Conservation (phyloP, 2,797 vertebrate species). For the Helostoma temminkii region DNA sequence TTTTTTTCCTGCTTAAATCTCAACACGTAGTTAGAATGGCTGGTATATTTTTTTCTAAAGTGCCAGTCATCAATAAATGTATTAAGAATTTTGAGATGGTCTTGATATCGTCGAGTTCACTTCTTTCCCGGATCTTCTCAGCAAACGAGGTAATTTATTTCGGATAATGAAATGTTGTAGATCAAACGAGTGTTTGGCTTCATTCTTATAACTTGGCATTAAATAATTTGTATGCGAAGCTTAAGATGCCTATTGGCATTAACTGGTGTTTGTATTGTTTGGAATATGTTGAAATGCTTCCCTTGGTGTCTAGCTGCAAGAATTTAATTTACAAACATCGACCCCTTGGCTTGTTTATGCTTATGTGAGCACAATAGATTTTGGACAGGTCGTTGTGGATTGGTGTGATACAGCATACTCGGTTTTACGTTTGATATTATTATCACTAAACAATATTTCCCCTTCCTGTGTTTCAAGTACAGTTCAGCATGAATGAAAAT, state of each 20-base stretch:
- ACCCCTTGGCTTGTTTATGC: slow-evolving; percentile 67
- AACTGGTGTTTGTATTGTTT: slow-evolving; percentile 22
- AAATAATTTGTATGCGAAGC: slow-evolving; percentile 27
- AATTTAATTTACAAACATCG: slow-evolving; percentile 57
- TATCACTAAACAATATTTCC: slow-evolving; percentile 14
- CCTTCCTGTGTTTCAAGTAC: slow-evolving; percentile 16
- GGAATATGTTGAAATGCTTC: slow-evolving; percentile 31
- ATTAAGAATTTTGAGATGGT: slow-evolving; percentile 67
- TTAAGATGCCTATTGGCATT: slow-evolving; percentile 13
- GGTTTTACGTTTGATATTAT: slow-evolving; percentile 38
- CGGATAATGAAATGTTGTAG: slow-evolving; percentile 33
- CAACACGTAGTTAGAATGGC: slow-evolving; percentile 69
- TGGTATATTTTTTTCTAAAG: slow-evolving; percentile 55
- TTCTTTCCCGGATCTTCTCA: slow-evolving; percentile 50
- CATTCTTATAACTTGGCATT: slow-evolving; percentile 49
- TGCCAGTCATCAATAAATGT: slow-evolving; percentile 72
- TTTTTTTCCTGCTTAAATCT: slow-evolving; percentile 62
- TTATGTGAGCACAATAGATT: slow-evolving; percentile 76
- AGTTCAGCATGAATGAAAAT: slow-evolving; percentile 51
- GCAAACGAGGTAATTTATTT: slow-evolving; percentile 72
- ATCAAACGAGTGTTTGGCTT: slow-evolving; percentile 43
- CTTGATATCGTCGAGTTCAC: slow-evolving; percentile 72
- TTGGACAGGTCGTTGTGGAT: slow-evolving; percentile 70
- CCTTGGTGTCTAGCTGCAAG: slow-evolving; percentile 30
- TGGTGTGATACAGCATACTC: slow-evolving; percentile 59